phyloP scores from a whole-genome alignment of 2,888 invertebrate genomes.

The Limnephilus marmoratus region DNA sequence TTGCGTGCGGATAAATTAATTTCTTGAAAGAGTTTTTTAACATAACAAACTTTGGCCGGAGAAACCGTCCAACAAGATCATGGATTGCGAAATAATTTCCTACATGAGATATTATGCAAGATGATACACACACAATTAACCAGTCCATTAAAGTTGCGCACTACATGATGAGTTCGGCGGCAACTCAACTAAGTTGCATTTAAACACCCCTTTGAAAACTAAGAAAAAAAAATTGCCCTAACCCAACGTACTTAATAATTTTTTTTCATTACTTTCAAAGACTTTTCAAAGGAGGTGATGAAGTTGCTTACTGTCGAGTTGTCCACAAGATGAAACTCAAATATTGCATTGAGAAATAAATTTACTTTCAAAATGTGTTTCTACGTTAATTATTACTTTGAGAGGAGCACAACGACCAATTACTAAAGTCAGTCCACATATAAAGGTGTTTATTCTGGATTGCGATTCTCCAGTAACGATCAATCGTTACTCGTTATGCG shows the following conservation, averaged over 20 bases:
- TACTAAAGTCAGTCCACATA: not conserved
- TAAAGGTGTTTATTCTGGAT: not conserved
- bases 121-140: not conserved
- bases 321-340: not conserved
- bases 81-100: not conserved
- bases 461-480: not conserved
- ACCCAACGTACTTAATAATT: too few relatives aligned
- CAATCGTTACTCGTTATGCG: too few relatives aligned
- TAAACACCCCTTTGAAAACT: too few relatives aligned
- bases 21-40: not conserved
- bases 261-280: too few relatives aligned
- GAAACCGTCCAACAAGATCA: not conserved
- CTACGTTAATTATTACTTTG: not conserved
- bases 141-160: too few relatives aligned
- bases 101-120: not conserved
- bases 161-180: too few relatives aligned
- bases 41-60: not conserved
- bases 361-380: not conserved
- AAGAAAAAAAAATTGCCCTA: too few relatives aligned
- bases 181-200: too few relatives aligned
- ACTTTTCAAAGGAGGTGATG: too few relatives aligned
- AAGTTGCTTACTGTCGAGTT: too few relatives aligned
- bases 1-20: not conserved
- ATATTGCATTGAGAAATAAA: not conserved
- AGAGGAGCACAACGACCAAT: not conserved